Percentiles rank a stretch among this genome's conserved stretches.
Conservation (phyloP, 2,888 invertebrate species). For the Tinea trinotella region DNA sequence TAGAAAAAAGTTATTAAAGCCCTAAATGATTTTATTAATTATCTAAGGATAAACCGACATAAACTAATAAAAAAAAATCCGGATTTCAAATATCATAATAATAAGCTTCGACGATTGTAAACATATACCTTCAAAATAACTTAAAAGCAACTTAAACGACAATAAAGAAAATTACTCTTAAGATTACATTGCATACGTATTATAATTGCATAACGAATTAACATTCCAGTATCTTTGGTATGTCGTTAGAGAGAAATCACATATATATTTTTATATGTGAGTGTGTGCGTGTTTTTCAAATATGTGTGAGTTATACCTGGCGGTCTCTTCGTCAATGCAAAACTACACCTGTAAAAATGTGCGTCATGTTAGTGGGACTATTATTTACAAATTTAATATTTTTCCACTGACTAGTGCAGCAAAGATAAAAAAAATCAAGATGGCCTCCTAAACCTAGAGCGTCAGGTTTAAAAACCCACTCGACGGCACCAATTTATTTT, state of each 20-base stretch:
- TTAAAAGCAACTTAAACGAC: not conserved
- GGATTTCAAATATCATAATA: conserved; percentile 5
- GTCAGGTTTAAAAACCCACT: too few relatives aligned
- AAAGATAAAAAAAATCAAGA: too few relatives aligned
- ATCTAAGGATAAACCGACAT: too few relatives aligned
- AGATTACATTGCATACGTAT: not conserved
- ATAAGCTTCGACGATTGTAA: not conserved
- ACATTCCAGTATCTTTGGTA: conserved; percentile 1
- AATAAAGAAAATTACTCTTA: not conserved
- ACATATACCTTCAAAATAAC: not conserved
- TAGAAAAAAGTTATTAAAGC: not conserved
- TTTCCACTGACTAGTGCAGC: too few relatives aligned
- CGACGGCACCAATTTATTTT: too few relatives aligned
- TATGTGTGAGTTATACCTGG: conserved; percentile 2
- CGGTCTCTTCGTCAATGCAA: conserved; percentile 6
- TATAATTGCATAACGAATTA: not conserved
- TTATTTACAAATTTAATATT: too few relatives aligned
- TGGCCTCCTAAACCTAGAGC: too few relatives aligned
- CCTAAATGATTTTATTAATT: not conserved
- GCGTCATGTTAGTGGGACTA: conserved; percentile 5
- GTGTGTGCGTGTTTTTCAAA: not conserved
- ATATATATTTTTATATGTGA: not conserved
- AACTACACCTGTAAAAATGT: not conserved
- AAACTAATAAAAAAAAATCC: conserved; percentile 2
- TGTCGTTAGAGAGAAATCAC: conserved; percentile 9